Evolutionary conservation across 2,888 invertebrate species (phyloP).

Genomic region (Cistogaster globosa): DNA sequence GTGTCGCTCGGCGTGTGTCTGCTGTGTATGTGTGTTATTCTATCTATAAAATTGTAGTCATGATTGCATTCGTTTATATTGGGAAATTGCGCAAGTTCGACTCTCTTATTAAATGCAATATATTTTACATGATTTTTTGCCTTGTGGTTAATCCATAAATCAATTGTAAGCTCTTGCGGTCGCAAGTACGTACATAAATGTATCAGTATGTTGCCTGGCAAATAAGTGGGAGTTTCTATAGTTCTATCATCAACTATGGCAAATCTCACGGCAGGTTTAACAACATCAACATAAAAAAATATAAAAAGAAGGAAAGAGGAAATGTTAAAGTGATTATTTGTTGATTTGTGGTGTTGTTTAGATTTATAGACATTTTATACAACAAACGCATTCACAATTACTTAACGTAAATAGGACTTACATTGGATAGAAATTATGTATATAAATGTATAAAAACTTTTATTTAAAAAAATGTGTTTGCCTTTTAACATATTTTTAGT

Average conservation of each 20-base stretch:
- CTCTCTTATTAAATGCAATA: conserved; percentile 66
- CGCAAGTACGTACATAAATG: background rate
- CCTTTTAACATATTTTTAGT: no score
- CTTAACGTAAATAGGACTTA: conserved; percentile 2
- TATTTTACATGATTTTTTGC: conserved; percentile 68
- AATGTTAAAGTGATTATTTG: conserved; percentile 68
- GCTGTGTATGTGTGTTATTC: background rate
- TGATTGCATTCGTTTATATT: conserved; percentile 27
- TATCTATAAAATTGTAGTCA: background rate
- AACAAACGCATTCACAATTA: conserved; percentile 26
- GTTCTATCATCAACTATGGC: conserved; percentile 55
- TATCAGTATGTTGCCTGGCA: conserved; percentile 50
- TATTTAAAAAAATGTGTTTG: no score
- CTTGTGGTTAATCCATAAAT: conserved; percentile 71
- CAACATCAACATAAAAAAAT: no score
- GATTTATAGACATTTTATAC: conserved; percentile 68
- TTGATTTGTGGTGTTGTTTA: conserved; percentile 71
- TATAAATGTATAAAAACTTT: background rate
- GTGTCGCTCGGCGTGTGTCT: background rate
- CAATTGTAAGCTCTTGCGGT: conserved; percentile 48
- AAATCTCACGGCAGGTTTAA: conserved; percentile 63
- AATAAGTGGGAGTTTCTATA: conserved; percentile 67
- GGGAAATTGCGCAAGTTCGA: conserved; percentile 61
- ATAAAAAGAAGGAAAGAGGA: conserved; percentile 50
- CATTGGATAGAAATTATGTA: background rate